These are phyloP conservation scores for Tryphoninae sp. DNA, from an alignment of 2,888 invertebrate species.

Conservation along the genomic window DNA sequence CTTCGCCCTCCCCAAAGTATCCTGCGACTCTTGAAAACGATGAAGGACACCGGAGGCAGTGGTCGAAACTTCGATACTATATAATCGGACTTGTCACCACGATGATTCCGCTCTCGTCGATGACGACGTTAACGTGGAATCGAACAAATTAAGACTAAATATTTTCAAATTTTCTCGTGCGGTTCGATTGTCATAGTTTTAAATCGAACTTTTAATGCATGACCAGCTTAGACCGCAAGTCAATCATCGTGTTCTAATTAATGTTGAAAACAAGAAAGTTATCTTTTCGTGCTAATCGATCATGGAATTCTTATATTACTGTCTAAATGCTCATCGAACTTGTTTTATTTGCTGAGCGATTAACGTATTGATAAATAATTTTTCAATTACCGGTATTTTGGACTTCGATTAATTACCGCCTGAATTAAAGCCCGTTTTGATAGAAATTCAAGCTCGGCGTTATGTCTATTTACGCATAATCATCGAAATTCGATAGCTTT, in stretches of 20 bases:
- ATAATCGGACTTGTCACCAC: constrained; percentile 32
- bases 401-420: too few relatives aligned
- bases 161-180: too few relatives aligned
- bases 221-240: too few relatives aligned
- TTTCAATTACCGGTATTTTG: too few relatives aligned
- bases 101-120: constrained; percentile 20
- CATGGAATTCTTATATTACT: too few relatives aligned
- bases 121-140: constrained; percentile 4
- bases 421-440: not conserved
- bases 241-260: too few relatives aligned
- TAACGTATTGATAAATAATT: too few relatives aligned
- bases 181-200: too few relatives aligned
- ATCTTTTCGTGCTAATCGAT: too few relatives aligned
- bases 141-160: not conserved
- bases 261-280: too few relatives aligned
- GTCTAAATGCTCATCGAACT: not conserved
- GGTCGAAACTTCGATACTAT: constrained; percentile 46
- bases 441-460: not conserved
- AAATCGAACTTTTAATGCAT: too few relatives aligned
- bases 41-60: constrained; percentile 15
- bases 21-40: constrained; percentile 32
- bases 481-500: constrained; percentile 18
- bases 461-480: not conserved
- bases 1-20: constrained; percentile 47
- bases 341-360: not conserved